Evolutionary conservation across 2,113 vertebrate genomes (phyloP).

Genomic region (Grus americana): DNA sequence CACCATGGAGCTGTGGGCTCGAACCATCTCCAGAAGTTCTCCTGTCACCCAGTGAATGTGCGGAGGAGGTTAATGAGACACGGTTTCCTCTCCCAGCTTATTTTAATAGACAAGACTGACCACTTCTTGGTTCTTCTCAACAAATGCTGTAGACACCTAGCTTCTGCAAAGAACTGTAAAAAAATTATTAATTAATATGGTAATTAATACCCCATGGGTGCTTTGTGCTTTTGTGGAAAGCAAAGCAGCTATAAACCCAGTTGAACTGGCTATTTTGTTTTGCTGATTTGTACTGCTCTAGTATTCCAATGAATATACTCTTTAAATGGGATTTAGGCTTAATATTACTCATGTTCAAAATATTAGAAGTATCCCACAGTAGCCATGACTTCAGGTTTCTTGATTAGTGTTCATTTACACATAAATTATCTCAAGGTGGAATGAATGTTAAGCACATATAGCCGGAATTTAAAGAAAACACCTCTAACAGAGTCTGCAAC

Average conservation of each 20-base stretch:
- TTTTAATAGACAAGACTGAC: background rate
- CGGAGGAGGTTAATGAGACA: background rate
- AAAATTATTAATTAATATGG: background rate
- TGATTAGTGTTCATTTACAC: background rate
- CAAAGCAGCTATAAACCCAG: background rate
- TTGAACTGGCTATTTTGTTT: background rate
- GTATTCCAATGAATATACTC: background rate
- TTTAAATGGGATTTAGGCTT: background rate
- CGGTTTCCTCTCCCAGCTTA: background rate
- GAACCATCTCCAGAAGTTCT: background rate
- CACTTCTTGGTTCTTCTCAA: background rate
- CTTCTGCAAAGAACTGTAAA: background rate
- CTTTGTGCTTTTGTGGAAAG: constrained; percentile 7
- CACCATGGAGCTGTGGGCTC: background rate
- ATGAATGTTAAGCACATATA: background rate
- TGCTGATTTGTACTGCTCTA: background rate
- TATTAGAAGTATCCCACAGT: background rate
- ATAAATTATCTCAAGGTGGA: background rate
- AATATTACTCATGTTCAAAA: background rate
- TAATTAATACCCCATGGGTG: background rate
- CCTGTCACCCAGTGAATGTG: background rate
- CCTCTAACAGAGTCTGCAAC: background rate
- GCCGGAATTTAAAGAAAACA: background rate
- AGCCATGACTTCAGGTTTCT: background rate
- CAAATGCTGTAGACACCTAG: background rate